Conservation (phyloP, 2,113 vertebrate species). For the Mus musculus region GRCm39 chr2:68613501-68614000, state of each 20-base stretch:
- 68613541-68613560: neutral
- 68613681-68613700: neutral
- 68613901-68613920: neutral
- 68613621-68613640: neutral
- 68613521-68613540: neutral
- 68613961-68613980: neutral
- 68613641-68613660: neutral
- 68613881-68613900: neutral
- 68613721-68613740: neutral
- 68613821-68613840: neutral
- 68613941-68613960: neutral
- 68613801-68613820: neutral
- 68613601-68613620: neutral
- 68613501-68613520: neutral
- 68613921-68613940: neutral
- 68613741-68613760: neutral
- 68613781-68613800: neutral
- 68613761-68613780: neutral
- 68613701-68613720: neutral
- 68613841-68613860: neutral
- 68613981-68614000: too few relatives aligned
- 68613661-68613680: neutral
- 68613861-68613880: neutral
- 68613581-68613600: neutral
- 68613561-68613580: neutral